Conservation (phyloP, 2,888 invertebrate species). For the Coleophora deauratella region DNA sequence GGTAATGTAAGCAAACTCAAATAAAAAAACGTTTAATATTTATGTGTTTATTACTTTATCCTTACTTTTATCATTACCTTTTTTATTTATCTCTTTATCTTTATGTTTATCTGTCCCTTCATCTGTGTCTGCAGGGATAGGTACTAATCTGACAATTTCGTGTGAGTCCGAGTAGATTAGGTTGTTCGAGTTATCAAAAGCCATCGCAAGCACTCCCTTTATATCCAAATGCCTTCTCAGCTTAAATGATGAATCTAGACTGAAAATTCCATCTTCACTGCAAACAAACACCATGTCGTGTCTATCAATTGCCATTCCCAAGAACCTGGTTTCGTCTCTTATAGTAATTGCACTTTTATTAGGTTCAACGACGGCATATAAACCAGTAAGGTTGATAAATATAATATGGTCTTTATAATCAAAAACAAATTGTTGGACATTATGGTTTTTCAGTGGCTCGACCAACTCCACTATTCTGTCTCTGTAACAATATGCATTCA, state of each 20-base stretch:
- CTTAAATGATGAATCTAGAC: constrained; percentile 39
- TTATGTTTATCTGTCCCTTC: too few species aligned
- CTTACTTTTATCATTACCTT: too few species aligned
- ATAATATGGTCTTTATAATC: constrained; percentile 42
- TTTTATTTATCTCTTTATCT: too few species aligned
- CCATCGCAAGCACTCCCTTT: constrained; percentile 44
- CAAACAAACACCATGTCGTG: constrained; percentile 41
- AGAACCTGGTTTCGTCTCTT: constrained; percentile 35
- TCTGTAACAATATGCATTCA: constrained; percentile 40
- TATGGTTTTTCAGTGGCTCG: constrained; percentile 24
- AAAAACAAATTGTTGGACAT: constrained; percentile 49
- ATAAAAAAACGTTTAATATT: too few species aligned
- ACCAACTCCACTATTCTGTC: constrained; percentile 33
- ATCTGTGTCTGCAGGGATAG: constrained; percentile 5
- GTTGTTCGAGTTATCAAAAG: constrained; percentile 48
- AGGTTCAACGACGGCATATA: constrained; percentile 38
- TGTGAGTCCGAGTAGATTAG: constrained; percentile 55
- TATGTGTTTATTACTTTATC: too few species aligned
- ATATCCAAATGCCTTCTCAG: constrained; percentile 40
- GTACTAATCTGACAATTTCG: constrained; percentile 39
- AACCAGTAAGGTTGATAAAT: constrained; percentile 49
- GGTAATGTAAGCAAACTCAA: too few species aligned
- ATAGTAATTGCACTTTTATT: constrained; percentile 25
- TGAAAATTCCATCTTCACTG: constrained; percentile 51
- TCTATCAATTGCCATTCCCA: constrained; percentile 45